Conservation (phyloP, 1,140 invertebrate genomes). For the Samia ricini region DNA sequence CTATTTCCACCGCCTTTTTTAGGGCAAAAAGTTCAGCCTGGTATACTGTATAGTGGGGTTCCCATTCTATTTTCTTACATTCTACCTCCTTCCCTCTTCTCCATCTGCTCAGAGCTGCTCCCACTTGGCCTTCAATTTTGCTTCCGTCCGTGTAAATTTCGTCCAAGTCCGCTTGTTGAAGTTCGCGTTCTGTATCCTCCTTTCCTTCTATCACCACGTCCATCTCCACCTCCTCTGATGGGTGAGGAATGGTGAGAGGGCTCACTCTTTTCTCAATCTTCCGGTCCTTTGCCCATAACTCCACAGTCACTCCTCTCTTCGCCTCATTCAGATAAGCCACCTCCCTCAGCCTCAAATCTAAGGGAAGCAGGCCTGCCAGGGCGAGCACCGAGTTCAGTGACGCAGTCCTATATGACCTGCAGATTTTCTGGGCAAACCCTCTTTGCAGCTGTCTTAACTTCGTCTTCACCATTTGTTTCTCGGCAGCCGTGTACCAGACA, state of each 20-base stretch:
- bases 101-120: slow-evolving; percentile 13
- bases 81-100: background rate
- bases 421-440: no score
- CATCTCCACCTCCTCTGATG: slow-evolving; percentile 3
- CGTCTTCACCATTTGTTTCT: no score
- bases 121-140: slow-evolving; percentile 19
- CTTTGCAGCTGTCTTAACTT: no score
- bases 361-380: slow-evolving; percentile 24
- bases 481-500: no score
- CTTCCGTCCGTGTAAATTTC: slow-evolving; percentile 3
- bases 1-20: background rate
- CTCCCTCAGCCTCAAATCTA: slow-evolving; percentile 24
- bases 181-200: slow-evolving; percentile 7
- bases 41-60: slow-evolving; percentile 24
- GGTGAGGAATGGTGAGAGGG: slow-evolving; percentile 5
- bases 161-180: no score
- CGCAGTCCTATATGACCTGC: no score
- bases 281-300: slow-evolving; percentile 4
- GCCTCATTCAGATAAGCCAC: slow-evolving; percentile 22
- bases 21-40: slow-evolving; percentile 21
- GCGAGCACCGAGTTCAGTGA: no score
- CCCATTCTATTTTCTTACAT: slow-evolving; percentile 13
- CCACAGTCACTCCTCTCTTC: slow-evolving; percentile 9
- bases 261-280: slow-evolving; percentile 15
- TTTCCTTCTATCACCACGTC: slow-evolving; percentile 11